Percentiles rank a stretch among this genome's conserved stretches.
Conservation (phyloP, 2,888 invertebrate species). For the Himalopsyche anomala region DNA sequence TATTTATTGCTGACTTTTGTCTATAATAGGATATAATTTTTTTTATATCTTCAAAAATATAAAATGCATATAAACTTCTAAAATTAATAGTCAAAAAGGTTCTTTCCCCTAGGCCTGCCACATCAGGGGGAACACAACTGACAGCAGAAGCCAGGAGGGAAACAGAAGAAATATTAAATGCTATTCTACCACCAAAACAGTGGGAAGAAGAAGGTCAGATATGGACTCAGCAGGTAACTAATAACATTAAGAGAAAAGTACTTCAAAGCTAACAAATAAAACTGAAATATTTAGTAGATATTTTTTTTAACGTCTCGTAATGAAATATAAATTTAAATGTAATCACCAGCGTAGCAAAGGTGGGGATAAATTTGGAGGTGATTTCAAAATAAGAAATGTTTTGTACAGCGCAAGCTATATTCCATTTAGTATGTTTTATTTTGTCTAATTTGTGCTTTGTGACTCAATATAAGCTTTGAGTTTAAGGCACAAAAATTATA, state of each 20-base stretch:
- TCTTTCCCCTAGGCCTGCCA: constrained; percentile 71
- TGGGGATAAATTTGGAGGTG: no score
- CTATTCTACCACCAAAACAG: constrained; percentile 94
- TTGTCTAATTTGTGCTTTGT: no score
- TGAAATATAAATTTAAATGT: no score
- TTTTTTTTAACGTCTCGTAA: no score
- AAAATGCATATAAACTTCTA: background rate
- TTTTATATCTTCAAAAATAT: background rate
- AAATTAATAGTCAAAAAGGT: background rate
- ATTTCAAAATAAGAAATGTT: no score
- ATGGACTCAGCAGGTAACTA: constrained; percentile 87
- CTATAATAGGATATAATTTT: background rate
- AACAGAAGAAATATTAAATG: constrained; percentile 94
- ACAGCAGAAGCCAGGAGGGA: constrained; percentile 83
- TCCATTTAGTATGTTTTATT: no score
- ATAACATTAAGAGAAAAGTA: background rate
- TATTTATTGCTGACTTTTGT: background rate
- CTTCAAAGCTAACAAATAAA: no score
- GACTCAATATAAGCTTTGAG: no score
- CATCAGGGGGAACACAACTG: constrained; percentile 76
- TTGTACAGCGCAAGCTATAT: no score
- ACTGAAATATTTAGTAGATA: background rate
- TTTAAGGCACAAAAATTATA: no score
- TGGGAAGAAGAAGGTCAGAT: constrained; percentile 96
- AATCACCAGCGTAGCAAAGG: no score